These are phyloP conservation scores for Aphyosemion australe DNA, from an alignment of 2,113 vertebrate genomes.

Conservation along the genomic window DNA sequence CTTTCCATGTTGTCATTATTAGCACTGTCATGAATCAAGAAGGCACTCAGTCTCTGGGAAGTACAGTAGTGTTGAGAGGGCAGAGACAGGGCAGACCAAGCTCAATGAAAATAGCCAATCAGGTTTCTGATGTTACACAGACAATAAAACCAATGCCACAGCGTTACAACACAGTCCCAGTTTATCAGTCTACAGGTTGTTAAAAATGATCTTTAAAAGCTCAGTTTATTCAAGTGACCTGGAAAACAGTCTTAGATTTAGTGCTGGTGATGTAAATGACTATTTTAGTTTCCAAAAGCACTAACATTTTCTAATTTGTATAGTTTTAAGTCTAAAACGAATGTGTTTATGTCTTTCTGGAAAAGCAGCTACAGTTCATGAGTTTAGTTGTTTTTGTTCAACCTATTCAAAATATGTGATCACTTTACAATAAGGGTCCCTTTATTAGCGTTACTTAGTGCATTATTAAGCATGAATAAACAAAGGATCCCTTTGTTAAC, in stretches of 20 bases:
- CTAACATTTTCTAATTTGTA: too few species aligned
- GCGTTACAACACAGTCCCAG: not conserved
- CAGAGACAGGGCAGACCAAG: constrained; percentile 17
- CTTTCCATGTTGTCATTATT: constrained; percentile 30
- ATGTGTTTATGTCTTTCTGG: too few species aligned
- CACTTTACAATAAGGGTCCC: too few species aligned
- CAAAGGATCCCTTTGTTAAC: too few species aligned
- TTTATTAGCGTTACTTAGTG: too few species aligned
- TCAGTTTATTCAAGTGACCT: not conserved
- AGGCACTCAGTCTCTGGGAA: constrained; percentile 28
- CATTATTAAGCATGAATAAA: too few species aligned
- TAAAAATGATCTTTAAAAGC: not conserved
- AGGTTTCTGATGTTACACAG: constrained; percentile 6
- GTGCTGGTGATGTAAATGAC: not conserved
- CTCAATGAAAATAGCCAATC: constrained; percentile 26
- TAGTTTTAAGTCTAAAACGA: too few species aligned
- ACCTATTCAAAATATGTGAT: too few species aligned
- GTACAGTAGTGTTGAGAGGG: not conserved
- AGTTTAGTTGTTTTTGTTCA: too few species aligned
- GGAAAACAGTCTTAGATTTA: not conserved
- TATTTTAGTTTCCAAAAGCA: not conserved
- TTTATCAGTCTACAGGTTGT: constrained; percentile 8
- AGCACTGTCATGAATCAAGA: constrained; percentile 38
- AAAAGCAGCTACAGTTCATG: too few species aligned
- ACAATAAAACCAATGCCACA: constrained; percentile 14